Base-by-base conservation (phyloP, 2,888 invertebrate genomes). In the Odontomyia ornata region DNA sequence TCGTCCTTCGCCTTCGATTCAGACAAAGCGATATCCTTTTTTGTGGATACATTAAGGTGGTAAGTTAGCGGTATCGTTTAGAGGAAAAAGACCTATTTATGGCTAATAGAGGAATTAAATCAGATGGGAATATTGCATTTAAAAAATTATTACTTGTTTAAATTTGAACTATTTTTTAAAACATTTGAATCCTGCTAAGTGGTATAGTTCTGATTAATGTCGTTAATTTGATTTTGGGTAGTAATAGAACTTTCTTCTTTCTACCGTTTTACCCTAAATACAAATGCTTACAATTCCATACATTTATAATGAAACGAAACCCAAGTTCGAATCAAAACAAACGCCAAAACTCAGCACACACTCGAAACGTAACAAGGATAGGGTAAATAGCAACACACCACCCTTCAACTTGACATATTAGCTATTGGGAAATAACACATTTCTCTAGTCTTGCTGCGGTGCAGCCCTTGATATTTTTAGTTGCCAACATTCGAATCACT, bases 201-300 rank as follows among this genome's bases (percentile, higher is more conserved):
- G n/a, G n/a, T n/a, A n/a, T n/a, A n/a, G n/a, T n/a, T n/a, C n/a
- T n/a, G n/a, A n/a, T n/a, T n/a, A n/a, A n/a, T n/a, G n/a, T n/a
- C n/a, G n/a, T n/a, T n/a, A n/a, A n/a, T n/a, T n/a, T n/a, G n/a
- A n/a, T n/a, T n/a, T n/a, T n/a, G n/a, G n/a, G n/a, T n/a, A n/a
- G n/a, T n/a, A n/a, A n/a, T n/a, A n/a, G n/a, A n/a, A n/a, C 9
- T 36, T 5, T 36, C 36, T 5, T 9, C 36, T 36, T 5, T 9
- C 36, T 5, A 36, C 36, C 15, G 13, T 4, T 62, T 62, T 28
- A 25, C 62, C 62, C 62, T 62, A 62, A 13, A 27, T 13, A 13
- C 25, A 25, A 27, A 28, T 15, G 21, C 23, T 25, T 28, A 23
- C 62, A 62, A 62, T 62, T 62, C 62, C 62, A 62, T n/a, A 62